Conservation (phyloP, 2,888 invertebrate genomes). For the Stenurella melanura region DNA sequence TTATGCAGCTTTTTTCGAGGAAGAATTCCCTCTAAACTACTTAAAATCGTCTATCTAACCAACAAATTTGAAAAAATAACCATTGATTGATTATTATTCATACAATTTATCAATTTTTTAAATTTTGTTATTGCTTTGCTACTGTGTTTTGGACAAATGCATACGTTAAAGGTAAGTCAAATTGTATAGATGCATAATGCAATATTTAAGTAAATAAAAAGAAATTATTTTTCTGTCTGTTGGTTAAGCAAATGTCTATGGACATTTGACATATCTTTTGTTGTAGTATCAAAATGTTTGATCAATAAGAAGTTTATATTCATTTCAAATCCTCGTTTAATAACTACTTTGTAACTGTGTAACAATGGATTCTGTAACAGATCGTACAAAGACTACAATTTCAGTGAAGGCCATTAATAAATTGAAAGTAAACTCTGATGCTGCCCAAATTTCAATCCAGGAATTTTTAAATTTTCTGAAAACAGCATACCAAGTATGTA, state of each 20-base stretch:
- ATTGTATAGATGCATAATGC: no score
- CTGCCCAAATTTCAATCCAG: conserved; percentile 80
- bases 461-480: conserved; percentile 84
- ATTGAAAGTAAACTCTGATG: conserved; percentile 3
- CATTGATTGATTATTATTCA: neutral
- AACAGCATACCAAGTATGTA: conserved; percentile 81
- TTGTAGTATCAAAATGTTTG: conserved; percentile 25
- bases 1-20: no score
- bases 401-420: neutral
- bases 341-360: neutral
- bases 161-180: neutral
- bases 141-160: neutral
- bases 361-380: conserved; percentile 26
- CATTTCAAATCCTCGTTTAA: conserved; percentile 18
- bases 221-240: neutral
- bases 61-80: neutral
- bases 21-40: no score
- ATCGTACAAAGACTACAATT: conserved; percentile 13
- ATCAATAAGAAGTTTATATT: conserved; percentile 31
- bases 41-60: neutral
- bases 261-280: conserved; percentile 8
- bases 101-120: neutral
- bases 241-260: neutral
- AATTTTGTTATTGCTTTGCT: neutral
- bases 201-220: neutral